phyloP scores from a whole-genome alignment of 2,113 vertebrate species.

The Pseudorhombus dupliciocellatus region DNA sequence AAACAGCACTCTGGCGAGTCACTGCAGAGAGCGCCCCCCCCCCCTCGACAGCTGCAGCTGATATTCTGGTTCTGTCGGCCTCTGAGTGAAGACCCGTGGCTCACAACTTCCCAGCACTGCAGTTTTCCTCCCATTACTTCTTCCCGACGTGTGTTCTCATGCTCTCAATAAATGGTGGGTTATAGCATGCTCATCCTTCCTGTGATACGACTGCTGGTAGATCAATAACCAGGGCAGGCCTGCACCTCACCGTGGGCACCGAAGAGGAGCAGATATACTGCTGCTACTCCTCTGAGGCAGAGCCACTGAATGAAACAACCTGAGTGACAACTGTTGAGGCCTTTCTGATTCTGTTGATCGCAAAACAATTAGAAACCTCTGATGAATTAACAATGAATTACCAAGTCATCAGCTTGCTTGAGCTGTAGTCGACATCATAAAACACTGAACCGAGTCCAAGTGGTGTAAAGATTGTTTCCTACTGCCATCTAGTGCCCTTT shows the following conservation, averaged over 20 bases:
- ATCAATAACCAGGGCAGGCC: slow-evolving; percentile 38
- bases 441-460: not conserved
- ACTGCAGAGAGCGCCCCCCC: not conserved
- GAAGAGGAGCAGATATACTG: not conserved
- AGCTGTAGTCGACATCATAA: not conserved
- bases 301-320: not conserved
- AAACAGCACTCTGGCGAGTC: slow-evolving; percentile 22
- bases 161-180: not conserved
- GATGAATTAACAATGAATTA: not conserved
- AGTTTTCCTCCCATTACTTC: not conserved
- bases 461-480: slow-evolving; percentile 3
- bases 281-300: not conserved
- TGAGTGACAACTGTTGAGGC: not conserved
- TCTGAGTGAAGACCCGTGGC: not conserved
- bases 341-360: not conserved
- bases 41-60: slow-evolving; percentile 6
- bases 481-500: slow-evolving; percentile 69
- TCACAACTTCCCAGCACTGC: not conserved
- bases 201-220: slow-evolving; percentile 22
- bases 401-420: not conserved
- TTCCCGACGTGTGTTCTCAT: not conserved
- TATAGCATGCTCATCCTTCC: slow-evolving; percentile 19
- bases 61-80: not conserved
- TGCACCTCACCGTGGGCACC: not conserved
- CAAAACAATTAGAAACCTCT: not conserved